Conservation (phyloP, 2,113 vertebrate species). For the Alethe diademata region DNA sequence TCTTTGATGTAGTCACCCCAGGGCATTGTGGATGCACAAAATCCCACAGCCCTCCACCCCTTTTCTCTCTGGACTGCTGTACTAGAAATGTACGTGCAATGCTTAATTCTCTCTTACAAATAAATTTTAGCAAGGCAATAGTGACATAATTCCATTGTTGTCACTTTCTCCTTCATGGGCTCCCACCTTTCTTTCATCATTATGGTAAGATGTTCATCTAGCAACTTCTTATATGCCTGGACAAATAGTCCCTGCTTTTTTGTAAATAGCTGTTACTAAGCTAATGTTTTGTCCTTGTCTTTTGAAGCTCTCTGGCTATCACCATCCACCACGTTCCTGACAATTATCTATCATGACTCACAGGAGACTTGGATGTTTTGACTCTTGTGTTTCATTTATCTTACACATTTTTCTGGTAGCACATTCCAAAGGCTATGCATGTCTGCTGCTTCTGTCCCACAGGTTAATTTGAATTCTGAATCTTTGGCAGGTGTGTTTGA, state of each 20-base stretch:
- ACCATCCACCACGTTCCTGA: background rate
- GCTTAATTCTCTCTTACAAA: background rate
- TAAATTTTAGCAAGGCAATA: background rate
- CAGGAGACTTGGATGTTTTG: background rate
- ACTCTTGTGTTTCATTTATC: background rate
- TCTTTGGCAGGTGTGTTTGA: background rate
- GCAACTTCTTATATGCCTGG: background rate
- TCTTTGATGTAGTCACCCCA: background rate
- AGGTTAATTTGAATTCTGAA: background rate
- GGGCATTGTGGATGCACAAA: background rate
- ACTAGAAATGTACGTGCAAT: background rate
- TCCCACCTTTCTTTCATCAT: background rate
- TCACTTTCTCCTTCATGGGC: background rate
- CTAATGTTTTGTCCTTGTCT: background rate
- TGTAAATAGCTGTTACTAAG: background rate
- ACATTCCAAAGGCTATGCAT: background rate
- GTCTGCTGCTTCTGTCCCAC: background rate
- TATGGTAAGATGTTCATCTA: background rate
- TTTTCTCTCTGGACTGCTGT: background rate
- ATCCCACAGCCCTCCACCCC: background rate
- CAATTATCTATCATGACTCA: background rate
- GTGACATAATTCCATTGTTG: background rate
- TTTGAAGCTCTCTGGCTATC: background rate
- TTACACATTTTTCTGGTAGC: background rate
- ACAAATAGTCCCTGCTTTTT: background rate